These are phyloP conservation scores for Bettongia penicillata DNA, from an alignment of 2,113 vertebrate genomes.

Conservation along the genomic window DNA sequence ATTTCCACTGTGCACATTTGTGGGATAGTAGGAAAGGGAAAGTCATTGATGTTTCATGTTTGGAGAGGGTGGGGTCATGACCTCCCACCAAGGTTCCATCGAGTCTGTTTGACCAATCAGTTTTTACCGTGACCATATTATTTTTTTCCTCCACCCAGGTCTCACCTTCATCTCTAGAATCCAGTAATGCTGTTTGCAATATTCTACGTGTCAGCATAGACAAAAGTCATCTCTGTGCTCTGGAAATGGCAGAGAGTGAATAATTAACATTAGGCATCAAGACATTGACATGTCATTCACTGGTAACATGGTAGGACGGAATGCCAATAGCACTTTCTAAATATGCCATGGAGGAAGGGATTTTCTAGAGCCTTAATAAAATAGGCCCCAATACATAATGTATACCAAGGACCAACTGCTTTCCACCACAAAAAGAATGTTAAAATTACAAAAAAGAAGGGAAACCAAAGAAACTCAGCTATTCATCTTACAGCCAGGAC, in stretches of 20 bases:
- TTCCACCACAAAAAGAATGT: slow-evolving; percentile 57
- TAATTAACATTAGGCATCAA: slow-evolving; percentile 80
- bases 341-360: slow-evolving; percentile 70
- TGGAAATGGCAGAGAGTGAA: slow-evolving; percentile 73
- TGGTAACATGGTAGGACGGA: slow-evolving; percentile 73
- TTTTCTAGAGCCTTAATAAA: slow-evolving; percentile 72
- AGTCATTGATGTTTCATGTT: slow-evolving; percentile 37
- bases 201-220: slow-evolving; percentile 65
- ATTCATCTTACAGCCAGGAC: slow-evolving; percentile 45
- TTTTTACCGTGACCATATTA: not conserved
- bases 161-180: slow-evolving; percentile 56
- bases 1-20: slow-evolving; percentile 1
- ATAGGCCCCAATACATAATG: slow-evolving; percentile 60
- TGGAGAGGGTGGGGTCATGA: not conserved
- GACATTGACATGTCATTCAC: slow-evolving; percentile 79
- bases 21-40: slow-evolving; percentile 5
- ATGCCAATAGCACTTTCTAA: slow-evolving; percentile 78
- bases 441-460: slow-evolving; percentile 68
- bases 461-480: slow-evolving; percentile 48
- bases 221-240: slow-evolving; percentile 62
- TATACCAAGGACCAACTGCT: slow-evolving; percentile 55
- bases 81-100: not conserved
- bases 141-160: slow-evolving; percentile 49
- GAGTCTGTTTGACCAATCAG: not conserved
- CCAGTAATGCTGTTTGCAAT: slow-evolving; percentile 46